Evolutionary conservation across 2,888 invertebrate genomes (phyloP).

Genomic region (Metallyticus violacea): DNA sequence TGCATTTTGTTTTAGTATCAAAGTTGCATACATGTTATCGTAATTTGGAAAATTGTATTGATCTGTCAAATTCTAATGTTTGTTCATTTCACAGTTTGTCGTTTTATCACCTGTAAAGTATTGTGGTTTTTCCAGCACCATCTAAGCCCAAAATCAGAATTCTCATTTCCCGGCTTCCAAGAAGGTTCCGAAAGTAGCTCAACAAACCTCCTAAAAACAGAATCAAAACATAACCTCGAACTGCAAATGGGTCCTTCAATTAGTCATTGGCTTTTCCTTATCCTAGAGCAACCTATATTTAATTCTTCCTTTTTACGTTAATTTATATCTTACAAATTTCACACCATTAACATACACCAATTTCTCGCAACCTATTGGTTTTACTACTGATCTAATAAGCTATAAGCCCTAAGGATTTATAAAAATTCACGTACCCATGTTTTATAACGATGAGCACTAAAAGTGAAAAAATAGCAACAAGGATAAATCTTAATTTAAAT

Average conservation of each 20-base stretch:
- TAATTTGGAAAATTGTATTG: no score
- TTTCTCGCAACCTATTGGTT: neutral
- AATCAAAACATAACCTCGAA: neutral
- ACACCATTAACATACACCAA: neutral
- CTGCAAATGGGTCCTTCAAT: neutral
- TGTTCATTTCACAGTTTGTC: no score
- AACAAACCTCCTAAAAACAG: constrained; percentile 86
- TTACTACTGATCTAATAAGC: neutral
- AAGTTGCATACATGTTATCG: no score
- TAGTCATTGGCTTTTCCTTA: neutral
- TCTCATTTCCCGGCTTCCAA: constrained; percentile 96
- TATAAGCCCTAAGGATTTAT: no score
- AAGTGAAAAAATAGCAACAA: neutral
- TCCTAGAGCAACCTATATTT: no score
- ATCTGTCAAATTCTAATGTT: no score
- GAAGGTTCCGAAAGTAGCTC: constrained; percentile 92
- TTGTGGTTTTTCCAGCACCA: constrained; percentile 99
- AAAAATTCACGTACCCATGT: neutral
- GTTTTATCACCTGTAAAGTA: constrained; percentile 84
- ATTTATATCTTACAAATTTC: no score
- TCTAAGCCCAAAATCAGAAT: constrained; percentile 97
- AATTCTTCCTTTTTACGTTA: no score
- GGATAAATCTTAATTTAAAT: neutral
- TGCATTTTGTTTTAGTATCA: neutral
- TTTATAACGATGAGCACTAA: neutral